These are phyloP conservation scores for Mesochorus sp. DNA, from an alignment of 2,888 invertebrate species.

Conservation along the genomic window DNA sequence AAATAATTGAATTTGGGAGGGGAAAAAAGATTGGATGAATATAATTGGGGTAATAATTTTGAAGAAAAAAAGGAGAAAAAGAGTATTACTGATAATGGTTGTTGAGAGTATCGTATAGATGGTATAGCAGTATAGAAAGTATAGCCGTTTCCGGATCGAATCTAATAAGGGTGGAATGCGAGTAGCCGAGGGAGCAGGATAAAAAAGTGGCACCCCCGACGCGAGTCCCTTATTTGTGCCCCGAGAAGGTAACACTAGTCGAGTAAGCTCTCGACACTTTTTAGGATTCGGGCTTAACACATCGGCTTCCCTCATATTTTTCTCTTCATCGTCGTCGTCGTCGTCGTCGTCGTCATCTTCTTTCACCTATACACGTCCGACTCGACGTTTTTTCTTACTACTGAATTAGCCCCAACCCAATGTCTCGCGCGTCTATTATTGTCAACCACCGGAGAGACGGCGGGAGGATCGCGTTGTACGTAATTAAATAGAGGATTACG, in stretches of 20 bases:
- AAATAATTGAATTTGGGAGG: no score
- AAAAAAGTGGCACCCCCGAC: constrained; percentile 59
- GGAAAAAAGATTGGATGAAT: no score
- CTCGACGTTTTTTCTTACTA: constrained; percentile 65
- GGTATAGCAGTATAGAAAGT: constrained; percentile 22
- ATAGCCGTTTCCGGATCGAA: constrained; percentile 65
- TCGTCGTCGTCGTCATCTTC: constrained; percentile 5
- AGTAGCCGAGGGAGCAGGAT: constrained; percentile 62
- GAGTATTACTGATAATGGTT: no score
- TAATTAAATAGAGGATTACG: no score
- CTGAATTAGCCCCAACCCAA: constrained; percentile 62
- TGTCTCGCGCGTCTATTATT: constrained; percentile 25
- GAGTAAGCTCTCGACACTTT: constrained; percentile 80
- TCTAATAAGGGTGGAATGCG: constrained; percentile 78
- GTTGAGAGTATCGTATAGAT: no score
- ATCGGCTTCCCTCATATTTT: constrained; percentile 74
- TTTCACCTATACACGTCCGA: constrained; percentile 20
- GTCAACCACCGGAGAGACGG: no score
- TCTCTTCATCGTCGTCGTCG: constrained; percentile 22
- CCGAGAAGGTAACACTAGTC: constrained; percentile 79
- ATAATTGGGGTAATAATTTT: no score
- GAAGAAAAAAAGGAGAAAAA: no score
- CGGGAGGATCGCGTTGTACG: no score
- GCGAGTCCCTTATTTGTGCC: constrained; percentile 58
- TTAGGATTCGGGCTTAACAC: constrained; percentile 80